Evolutionary conservation across 2,113 vertebrate species (phyloP), one percentile per base, ranked within the genome.

Genomic region (Trichechus manatus): DNA sequence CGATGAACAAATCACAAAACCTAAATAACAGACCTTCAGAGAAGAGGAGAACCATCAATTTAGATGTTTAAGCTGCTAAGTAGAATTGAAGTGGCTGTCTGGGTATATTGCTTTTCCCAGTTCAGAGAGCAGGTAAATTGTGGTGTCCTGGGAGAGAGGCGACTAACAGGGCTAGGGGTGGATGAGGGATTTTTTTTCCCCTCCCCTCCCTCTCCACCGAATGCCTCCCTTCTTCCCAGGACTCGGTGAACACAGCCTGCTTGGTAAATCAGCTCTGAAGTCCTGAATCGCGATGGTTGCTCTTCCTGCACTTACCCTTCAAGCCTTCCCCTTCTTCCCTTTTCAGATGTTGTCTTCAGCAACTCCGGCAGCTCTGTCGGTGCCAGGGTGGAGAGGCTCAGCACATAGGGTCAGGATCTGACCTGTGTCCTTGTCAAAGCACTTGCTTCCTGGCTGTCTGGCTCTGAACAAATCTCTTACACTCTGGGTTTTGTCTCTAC

Each of bases 111-210:
- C 56, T 95, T 96, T 91, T 39, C 68, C 66, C 74, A 72, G 74
- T 36, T 96, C 53, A 93, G 82, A 92, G 78, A 96, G 9, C 70
- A 86, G 82, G 47, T 91, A 89, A 96, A 82, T 36, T 87, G 80
- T 64, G 63, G 59, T 86, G 44, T 15, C 74, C 7, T 2, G 23
- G 36, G 42, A 56, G 50, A 31, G 27, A 75, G 9, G 6, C 3
- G 25, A 74, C 13, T 9, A 44, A 29, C 44, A 70, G 25, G 6
- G 59, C 25, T 81, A 56, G 44, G 0, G 10, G 31, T 36, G 7
- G 19, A 10, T 15, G 42, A 85, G 20, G 39, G 23, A 1, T 2
- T 15, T 44, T n/a, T 44, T 36, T n/a, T 66, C 64, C 22, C 25
- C 33, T 9, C 9, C 15, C 6, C 13, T 9, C 20, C 29, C 4